phyloP scores from a whole-genome alignment of 2,797 vertebrate genomes.

The Pelochelys cantorii region DNA sequence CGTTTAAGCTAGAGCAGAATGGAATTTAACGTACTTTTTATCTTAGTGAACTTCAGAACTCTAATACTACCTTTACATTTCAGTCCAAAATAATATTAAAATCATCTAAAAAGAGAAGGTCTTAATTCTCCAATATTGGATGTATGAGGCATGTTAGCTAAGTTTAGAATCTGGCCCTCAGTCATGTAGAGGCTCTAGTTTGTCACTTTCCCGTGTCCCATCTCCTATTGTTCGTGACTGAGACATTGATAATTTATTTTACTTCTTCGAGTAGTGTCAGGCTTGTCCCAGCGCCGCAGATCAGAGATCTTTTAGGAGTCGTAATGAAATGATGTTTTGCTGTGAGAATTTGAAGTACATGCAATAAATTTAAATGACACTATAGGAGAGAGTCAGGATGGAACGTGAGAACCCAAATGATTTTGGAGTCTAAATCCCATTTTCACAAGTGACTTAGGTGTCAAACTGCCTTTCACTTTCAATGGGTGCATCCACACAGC shows the following conservation, averaged over 20 bases:
- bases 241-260: background rate
- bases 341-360: background rate
- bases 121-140: background rate
- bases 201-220: background rate
- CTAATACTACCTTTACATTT: background rate
- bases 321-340: background rate
- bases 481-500: background rate
- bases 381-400: background rate
- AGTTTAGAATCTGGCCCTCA: background rate
- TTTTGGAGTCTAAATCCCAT: background rate
- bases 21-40: background rate
- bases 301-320: no score
- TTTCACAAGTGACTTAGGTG: background rate
- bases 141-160: background rate
- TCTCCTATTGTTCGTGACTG: background rate
- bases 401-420: background rate
- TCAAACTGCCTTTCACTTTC: background rate
- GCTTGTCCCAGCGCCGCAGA: no score
- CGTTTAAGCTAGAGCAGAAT: background rate
- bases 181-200: background rate
- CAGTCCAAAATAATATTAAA: background rate
- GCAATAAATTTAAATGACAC: background rate
- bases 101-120: background rate
- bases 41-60: background rate
- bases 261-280: no score